Base-by-base conservation (phyloP, 1,140 invertebrate species). In the Papilio polytes region DNA sequence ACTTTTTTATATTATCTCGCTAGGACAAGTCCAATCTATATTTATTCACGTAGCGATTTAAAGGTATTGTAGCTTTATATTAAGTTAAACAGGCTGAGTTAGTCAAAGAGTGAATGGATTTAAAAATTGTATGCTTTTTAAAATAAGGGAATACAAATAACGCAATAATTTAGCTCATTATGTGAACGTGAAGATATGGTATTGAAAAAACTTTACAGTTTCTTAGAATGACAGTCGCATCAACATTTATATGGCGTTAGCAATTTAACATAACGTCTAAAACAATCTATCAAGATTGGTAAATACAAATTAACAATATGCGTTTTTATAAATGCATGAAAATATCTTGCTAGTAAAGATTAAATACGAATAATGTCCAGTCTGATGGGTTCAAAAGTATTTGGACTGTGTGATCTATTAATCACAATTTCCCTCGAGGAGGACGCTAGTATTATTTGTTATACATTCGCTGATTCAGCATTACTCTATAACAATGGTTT, bases 21-120 rank as follows among this genome's bases (percentile, higher is more conserved):
- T 53, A 76, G 46, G 48, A 53, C 44, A 76, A 51, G 26, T 26
- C 74, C 44, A 51, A 6, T 74, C 63, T 36, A 26, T 48, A 51
- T 76, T 76, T 51, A 76, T 76, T 76, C 44, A 76, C 8, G 46
- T 76, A 76, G 74, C 46, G 20, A 1, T 76, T 74, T 44, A 18
- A 74, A 31, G 48, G 46, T 51, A 51, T 76, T 76, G 46, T 76
- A 76, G 41, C 20, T 46, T 76, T 76, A 76, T 46, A 12, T 76
- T 76, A 76, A 76, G 44, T 76, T 76, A 31, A 51, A 76, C 74
- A 76, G 74, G 74, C 74, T 76, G 74, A 76, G 46, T 48, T 76
- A 48, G 74, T 76, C 74, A 76, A 76, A 31, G 74, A 76, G 12
- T 15, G 74, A 9, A 46, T 76, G 46, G 56, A 3, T n/a, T n/a